Conservation (phyloP, 1,140 invertebrate genomes). For the Rhynchophorus ferrugineus region DNA sequence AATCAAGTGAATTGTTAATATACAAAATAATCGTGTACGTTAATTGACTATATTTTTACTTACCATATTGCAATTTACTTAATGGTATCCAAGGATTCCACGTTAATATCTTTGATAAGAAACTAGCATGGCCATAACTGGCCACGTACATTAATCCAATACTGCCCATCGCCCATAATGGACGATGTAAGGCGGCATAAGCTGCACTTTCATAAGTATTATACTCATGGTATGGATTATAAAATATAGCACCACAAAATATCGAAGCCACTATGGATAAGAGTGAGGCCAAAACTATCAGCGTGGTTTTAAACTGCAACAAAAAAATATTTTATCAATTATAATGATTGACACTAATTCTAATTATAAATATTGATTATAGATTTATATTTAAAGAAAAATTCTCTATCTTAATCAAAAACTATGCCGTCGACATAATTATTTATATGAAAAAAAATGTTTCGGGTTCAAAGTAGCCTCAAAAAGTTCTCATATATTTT, state of each 20-base stretch:
- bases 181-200: slow-evolving; percentile 51
- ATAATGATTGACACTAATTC: too few species aligned
- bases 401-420: too few species aligned
- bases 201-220: slow-evolving; percentile 44
- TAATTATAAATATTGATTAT: too few species aligned
- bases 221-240: slow-evolving; percentile 42
- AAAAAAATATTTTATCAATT: not conserved
- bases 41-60: not conserved
- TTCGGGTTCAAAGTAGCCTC: too few species aligned
- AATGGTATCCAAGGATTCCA: slow-evolving; percentile 62
- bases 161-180: slow-evolving; percentile 48
- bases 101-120: slow-evolving; percentile 30
- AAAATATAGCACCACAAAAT: slow-evolving; percentile 40
- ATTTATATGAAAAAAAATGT: too few species aligned
- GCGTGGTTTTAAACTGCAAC: slow-evolving; percentile 39
- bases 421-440: too few species aligned
- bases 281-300: slow-evolving; percentile 31
- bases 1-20: too few species aligned
- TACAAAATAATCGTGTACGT: too few species aligned
- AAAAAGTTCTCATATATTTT: too few species aligned
- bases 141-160: slow-evolving; percentile 45
- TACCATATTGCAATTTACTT: slow-evolving; percentile 60
- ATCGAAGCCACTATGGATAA: slow-evolving; percentile 39
- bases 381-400: too few species aligned
- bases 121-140: slow-evolving; percentile 35